Conservation (phyloP, 2,113 vertebrate species). For the Cephalopterus ornatus region DNA sequence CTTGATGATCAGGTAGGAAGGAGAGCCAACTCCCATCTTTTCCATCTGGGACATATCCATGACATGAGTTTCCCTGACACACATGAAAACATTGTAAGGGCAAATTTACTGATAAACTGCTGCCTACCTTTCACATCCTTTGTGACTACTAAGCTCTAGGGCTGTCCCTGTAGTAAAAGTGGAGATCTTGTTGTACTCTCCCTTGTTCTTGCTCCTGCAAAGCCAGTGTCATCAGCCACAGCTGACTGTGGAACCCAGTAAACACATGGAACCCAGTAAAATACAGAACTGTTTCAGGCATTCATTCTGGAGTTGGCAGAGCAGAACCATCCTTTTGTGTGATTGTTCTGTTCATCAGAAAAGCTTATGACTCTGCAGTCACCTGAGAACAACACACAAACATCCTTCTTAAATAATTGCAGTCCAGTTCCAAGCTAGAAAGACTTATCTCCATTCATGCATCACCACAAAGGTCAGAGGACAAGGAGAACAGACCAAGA, state of each 20-base stretch:
- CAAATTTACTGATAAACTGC: neutral
- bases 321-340: neutral
- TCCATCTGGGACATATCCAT: neutral
- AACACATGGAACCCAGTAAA: neutral
- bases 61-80: neutral
- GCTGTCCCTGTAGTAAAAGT: neutral
- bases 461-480: neutral
- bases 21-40: neutral
- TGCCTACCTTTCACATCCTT: neutral
- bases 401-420: neutral
- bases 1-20: neutral
- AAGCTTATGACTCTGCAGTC: neutral
- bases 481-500: neutral
- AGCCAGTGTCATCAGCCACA: neutral
- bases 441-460: neutral
- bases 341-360: neutral
- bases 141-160: neutral
- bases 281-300: neutral
- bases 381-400: neutral
- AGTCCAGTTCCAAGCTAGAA: neutral
- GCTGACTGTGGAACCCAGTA: neutral
- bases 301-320: neutral
- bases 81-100: rapidly evolving
- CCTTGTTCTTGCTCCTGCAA: neutral
- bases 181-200: neutral